These are phyloP conservation scores for Otus scops DNA, from an alignment of 2,797 vertebrate species.

Conservation along the genomic window DNA sequence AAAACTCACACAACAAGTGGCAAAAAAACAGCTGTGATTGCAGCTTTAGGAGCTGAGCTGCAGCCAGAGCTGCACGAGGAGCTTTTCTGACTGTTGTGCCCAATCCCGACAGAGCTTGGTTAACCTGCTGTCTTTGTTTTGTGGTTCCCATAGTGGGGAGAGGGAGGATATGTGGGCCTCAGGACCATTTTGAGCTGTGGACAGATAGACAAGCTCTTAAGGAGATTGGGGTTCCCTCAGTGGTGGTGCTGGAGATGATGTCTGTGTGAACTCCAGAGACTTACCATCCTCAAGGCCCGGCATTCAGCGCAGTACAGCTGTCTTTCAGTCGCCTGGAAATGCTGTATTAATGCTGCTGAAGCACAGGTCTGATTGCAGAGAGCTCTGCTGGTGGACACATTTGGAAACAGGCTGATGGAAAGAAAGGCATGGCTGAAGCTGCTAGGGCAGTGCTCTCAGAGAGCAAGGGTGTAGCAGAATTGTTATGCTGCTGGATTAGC, in stretches of 20 bases:
- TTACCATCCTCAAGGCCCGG: background rate
- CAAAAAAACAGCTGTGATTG: background rate
- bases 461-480: background rate
- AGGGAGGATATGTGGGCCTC: background rate
- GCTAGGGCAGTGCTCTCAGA: background rate
- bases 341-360: background rate
- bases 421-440: background rate
- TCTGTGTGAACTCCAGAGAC: background rate
- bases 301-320: background rate
- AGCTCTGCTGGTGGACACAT: background rate
- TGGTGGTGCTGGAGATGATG: background rate
- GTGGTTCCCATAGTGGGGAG: background rate
- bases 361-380: background rate
- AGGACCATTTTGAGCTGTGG: background rate
- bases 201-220: background rate
- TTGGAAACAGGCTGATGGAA: background rate
- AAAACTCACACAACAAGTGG: background rate
- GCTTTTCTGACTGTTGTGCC: background rate
- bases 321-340: background rate
- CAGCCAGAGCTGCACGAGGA: background rate
- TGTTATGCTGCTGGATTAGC: fast-evolving
- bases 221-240: background rate
- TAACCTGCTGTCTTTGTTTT: background rate
- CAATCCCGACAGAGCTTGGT: background rate
- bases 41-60: background rate